Conservation (phyloP, 2,797 vertebrate species). For the Miichthys miiuy region DNA sequence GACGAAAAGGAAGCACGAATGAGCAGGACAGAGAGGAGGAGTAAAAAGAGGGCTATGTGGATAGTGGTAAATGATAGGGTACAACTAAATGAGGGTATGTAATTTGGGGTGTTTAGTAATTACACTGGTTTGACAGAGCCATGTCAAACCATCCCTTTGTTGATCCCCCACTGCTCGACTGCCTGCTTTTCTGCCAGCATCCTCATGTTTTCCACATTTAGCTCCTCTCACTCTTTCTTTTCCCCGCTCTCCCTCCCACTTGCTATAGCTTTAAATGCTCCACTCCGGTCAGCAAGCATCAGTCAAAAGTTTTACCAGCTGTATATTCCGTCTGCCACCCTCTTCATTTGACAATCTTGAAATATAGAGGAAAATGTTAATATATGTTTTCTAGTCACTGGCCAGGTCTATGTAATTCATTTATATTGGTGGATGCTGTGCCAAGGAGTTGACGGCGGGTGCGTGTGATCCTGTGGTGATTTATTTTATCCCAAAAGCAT, state of each 20-base stretch:
- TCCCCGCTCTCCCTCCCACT: slow-evolving; percentile 51
- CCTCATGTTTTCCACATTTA: slow-evolving; percentile 84
- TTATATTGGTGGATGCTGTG: slow-evolving; percentile 69
- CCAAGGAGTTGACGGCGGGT: slow-evolving; percentile 65
- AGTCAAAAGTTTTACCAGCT: slow-evolving; percentile 79
- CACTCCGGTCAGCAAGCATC: slow-evolving; percentile 64
- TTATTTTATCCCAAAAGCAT: slow-evolving; percentile 78
- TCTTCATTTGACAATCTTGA: slow-evolving; percentile 71
- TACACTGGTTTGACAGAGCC: slow-evolving; percentile 83
- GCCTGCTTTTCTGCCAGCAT: slow-evolving; percentile 63
- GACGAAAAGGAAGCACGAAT: slow-evolving; percentile 35
- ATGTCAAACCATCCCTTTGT: slow-evolving; percentile 80
- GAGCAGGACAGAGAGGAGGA: slow-evolving; percentile 60
- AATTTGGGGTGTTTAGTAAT: slow-evolving; percentile 87
- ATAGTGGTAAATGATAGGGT: slow-evolving; percentile 84
- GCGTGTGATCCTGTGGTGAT: slow-evolving; percentile 77
- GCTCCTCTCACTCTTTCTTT: slow-evolving; percentile 68
- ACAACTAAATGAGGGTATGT: slow-evolving; percentile 85
- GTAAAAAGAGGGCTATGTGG: slow-evolving; percentile 74
- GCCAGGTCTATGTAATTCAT: slow-evolving; percentile 75
- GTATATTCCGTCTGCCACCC: slow-evolving; percentile 53
- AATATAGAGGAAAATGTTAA: slow-evolving; percentile 80
- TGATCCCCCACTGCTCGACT: slow-evolving; percentile 68
- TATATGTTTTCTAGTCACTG: slow-evolving; percentile 73
- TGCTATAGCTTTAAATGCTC: slow-evolving; percentile 66